These are phyloP conservation scores for Chitala chitala DNA, from an alignment of 2,113 vertebrate genomes.

Conservation along the genomic window DNA sequence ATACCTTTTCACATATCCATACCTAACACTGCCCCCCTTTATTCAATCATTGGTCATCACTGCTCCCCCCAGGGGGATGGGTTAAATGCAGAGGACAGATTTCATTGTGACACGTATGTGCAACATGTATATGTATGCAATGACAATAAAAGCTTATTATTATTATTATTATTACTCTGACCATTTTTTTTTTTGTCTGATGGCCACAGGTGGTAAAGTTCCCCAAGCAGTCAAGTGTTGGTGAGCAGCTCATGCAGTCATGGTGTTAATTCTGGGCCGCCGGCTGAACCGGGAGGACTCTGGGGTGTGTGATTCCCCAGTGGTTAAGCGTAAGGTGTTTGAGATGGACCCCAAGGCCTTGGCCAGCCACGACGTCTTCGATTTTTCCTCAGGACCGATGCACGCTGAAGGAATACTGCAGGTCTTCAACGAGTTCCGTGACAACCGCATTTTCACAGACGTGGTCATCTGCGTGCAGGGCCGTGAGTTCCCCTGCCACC, in stretches of 20 bases:
- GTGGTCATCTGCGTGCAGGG: constrained; percentile 91
- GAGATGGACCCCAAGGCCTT: constrained; percentile 86
- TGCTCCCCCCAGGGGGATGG: too few relatives aligned
- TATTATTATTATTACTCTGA: too few relatives aligned
- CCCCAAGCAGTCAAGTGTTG: too few relatives aligned
- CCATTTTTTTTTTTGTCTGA: too few relatives aligned
- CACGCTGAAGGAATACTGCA: constrained; percentile 90
- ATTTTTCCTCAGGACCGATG: constrained; percentile 86
- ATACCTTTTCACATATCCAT: too few relatives aligned
- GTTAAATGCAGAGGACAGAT: too few relatives aligned
- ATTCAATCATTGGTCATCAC: too few relatives aligned
- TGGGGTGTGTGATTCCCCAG: constrained; percentile 83
- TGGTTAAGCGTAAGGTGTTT: constrained; percentile 93
- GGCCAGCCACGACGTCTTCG: constrained; percentile 77
- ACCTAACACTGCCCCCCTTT: too few relatives aligned
- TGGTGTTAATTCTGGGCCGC: constrained; percentile 96
- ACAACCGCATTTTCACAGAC: constrained; percentile 85
- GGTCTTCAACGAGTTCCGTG: constrained; percentile 91
- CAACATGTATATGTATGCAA: too few relatives aligned
- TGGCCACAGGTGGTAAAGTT: too few relatives aligned
- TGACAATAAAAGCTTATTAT: too few relatives aligned
- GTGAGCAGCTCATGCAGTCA: constrained; percentile 62
- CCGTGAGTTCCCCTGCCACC: constrained; percentile 86
- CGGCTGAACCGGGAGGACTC: constrained; percentile 88
- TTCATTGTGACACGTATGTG: too few relatives aligned